Percentiles rank a stretch among this genome's conserved stretches.
These are phyloP conservation scores for Thalassophryne amazonica DNA, from an alignment of 2,797 vertebrate species.

Conservation along the genomic window DNA sequence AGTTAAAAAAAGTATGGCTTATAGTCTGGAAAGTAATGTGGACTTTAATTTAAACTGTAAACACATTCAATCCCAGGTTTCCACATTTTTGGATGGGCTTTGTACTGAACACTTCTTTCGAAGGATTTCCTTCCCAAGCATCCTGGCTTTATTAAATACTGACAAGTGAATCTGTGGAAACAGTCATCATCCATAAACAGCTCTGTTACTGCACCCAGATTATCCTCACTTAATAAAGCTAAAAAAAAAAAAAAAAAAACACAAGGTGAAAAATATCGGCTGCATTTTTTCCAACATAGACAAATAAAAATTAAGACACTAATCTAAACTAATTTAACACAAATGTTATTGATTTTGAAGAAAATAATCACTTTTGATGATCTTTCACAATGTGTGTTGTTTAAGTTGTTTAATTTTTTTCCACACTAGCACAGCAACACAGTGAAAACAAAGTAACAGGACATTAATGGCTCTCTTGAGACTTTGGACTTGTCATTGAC, in stretches of 20 bases:
- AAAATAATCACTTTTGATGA: background rate
- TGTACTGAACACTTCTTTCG: constrained; percentile 18
- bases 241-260: constrained; percentile 21
- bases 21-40: too few species aligned
- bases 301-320: too few species aligned
- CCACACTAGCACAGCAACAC: constrained; percentile 18
- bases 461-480: constrained; percentile 67
- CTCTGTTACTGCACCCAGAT: constrained; percentile 42
- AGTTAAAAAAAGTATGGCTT: too few species aligned
- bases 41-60: too few species aligned
- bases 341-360: too few species aligned
- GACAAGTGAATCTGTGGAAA: constrained; percentile 28
- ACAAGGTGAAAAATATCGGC: background rate
- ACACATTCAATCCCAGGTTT: too few species aligned
- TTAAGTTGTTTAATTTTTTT: constrained; percentile 25
- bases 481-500: constrained; percentile 44
- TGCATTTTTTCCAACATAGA: too few species aligned
- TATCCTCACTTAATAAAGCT: constrained; percentile 45
- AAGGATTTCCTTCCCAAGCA: constrained; percentile 55
- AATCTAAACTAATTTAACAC: too few species aligned
- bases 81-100: too few species aligned
- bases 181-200: constrained; percentile 48
- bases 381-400: background rate
- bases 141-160: constrained; percentile 39
- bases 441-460: constrained; percentile 30